A percentile compares a stretch with the other conserved stretches of the same genome.
phyloP scores from a whole-genome alignment of 1,140 invertebrate species.

The Aphis gossypii region DNA sequence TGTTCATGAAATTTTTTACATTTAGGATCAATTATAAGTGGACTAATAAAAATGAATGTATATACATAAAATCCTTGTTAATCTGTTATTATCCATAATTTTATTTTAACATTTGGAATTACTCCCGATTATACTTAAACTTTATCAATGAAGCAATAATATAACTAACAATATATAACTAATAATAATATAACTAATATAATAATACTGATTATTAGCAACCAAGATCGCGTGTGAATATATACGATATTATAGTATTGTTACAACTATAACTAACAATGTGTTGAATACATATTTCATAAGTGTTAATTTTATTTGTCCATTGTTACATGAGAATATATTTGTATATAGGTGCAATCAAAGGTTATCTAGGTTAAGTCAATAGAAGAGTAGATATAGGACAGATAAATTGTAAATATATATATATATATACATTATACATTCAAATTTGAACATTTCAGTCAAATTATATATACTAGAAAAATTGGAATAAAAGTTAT shows the following conservation, averaged over 20 bases:
- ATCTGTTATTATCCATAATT: no score
- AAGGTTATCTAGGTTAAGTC: not conserved
- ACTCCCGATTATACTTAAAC: not conserved
- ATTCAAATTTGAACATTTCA: no score
- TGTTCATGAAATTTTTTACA: no score
- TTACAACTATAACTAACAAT: not conserved
- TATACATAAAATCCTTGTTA: no score
- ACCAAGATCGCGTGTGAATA: not conserved
- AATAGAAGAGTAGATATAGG: not conserved
- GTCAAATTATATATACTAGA: no score
- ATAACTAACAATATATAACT: no score
- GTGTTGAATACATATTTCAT: not conserved
- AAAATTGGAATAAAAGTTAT: no score
- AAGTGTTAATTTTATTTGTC: not conserved
- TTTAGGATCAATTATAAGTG: no score
- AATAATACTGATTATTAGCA: conserved; percentile 10
- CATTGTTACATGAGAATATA: not conserved
- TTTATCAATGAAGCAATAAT: not conserved
- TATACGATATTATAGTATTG: not conserved
- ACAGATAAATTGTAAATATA: not conserved
- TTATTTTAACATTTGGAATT: no score
- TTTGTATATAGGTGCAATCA: not conserved
- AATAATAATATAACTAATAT: no score
- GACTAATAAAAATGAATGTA: no score
- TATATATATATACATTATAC: no score